These are phyloP conservation scores for Nothura maculosa DNA, from an alignment of 2,797 vertebrate genomes.

Conservation along the genomic window DNA sequence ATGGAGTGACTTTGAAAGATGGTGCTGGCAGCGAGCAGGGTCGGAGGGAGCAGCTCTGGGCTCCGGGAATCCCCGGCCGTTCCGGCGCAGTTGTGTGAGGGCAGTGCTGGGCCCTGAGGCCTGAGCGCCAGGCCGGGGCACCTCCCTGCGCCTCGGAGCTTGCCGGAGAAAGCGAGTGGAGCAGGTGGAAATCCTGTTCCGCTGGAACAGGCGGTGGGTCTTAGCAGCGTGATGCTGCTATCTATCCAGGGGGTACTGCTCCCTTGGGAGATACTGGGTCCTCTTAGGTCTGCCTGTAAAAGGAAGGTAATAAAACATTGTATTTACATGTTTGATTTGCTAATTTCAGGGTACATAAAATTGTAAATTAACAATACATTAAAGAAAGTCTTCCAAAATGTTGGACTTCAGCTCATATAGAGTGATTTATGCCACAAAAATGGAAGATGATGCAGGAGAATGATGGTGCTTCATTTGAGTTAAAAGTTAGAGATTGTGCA, in stretches of 20 bases:
- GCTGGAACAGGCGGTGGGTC: neutral
- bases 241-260: neutral
- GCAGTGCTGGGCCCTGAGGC: no score
- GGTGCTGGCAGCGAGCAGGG: neutral
- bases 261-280: neutral
- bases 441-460: neutral
- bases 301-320: neutral
- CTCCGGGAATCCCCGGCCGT: no score
- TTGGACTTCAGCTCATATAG: neutral
- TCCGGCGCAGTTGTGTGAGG: neutral
- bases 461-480: neutral
- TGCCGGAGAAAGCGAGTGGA: neutral
- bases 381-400: neutral
- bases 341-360: neutral
- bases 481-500: neutral
- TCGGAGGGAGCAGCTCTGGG: neutral
- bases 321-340: neutral
- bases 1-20: neutral
- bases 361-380: neutral
- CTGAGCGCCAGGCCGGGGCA: neutral
- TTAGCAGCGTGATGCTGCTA: neutral
- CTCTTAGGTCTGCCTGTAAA: neutral
- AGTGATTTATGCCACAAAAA: neutral
- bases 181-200: rapidly evolving
- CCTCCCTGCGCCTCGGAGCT: neutral